Conservation (phyloP, 2,888 invertebrate genomes). For the Drosophila koepferae region DNA sequence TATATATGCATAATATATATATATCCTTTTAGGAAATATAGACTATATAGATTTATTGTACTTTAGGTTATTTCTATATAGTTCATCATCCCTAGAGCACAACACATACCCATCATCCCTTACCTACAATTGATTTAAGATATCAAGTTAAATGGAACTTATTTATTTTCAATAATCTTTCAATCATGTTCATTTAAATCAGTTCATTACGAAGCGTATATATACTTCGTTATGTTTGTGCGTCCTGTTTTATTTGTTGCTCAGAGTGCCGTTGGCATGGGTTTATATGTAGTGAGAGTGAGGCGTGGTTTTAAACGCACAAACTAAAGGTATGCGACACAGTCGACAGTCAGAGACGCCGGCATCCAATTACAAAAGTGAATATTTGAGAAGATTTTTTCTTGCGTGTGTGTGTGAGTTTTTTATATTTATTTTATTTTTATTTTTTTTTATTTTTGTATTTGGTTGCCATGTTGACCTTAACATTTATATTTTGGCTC, state of each 20-base stretch:
- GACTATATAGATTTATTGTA: too few relatives aligned
- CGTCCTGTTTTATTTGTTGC: not conserved
- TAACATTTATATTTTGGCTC: constrained; percentile 70
- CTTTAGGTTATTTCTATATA: too few relatives aligned
- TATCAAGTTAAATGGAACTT: not conserved
- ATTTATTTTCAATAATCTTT: not conserved
- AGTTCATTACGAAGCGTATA: constrained; percentile 2
- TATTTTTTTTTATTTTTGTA: constrained; percentile 1
- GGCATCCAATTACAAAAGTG: constrained; percentile 79
- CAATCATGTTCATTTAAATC: not conserved
- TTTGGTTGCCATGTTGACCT: constrained; percentile 60
- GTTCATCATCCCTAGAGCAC: too few relatives aligned
- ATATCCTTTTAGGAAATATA: too few relatives aligned
- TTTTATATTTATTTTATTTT: constrained; percentile 1
- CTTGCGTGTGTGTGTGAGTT: not conserved
- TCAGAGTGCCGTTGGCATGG: constrained; percentile 27
- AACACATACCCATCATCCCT: too few relatives aligned
- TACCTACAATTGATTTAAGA: too few relatives aligned
- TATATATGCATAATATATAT: not conserved
- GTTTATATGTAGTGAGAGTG: constrained; percentile 9
- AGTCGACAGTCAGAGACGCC: constrained; percentile 46
- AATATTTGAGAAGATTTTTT: constrained; percentile 66
- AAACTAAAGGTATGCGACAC: constrained; percentile 59
- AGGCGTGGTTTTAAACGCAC: constrained; percentile 14
- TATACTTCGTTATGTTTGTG: not conserved